Percentiles rank a stretch among this genome's conserved stretches.
phyloP scores from a whole-genome alignment of 2,113 vertebrate species.

The Lanius collurio region DNA sequence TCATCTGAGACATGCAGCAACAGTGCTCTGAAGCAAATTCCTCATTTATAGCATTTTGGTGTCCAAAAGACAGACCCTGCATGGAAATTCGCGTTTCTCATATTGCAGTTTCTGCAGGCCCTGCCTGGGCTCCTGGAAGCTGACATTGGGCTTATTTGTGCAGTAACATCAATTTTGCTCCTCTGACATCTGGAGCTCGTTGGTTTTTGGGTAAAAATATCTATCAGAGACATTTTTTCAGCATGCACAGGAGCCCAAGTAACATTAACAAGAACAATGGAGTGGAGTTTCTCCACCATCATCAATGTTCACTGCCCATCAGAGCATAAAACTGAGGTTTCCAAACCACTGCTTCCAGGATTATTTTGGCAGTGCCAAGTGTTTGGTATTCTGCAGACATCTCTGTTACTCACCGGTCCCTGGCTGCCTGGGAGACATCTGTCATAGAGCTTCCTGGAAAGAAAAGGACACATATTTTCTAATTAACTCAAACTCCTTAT shows the following conservation, averaged over 20 bases:
- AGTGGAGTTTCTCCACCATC: neutral
- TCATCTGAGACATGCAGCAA: neutral
- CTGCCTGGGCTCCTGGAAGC: neutral
- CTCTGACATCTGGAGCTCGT: neutral
- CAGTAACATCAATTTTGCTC: neutral
- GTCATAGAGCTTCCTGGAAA: neutral
- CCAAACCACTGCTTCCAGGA: neutral
- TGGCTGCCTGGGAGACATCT: neutral
- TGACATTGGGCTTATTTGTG: neutral
- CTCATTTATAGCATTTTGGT: neutral
- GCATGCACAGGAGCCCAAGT: neutral
- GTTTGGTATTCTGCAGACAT: neutral
- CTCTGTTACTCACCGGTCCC: slow-evolving; percentile 56
- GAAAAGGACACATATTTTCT: neutral
- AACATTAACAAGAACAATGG: neutral
- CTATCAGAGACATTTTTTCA: neutral
- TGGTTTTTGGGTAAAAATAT: neutral
- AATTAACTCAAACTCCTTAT: neutral
- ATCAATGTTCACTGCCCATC: neutral
- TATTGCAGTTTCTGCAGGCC: neutral
- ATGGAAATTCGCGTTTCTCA: neutral
- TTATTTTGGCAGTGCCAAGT: neutral
- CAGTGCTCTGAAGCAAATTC: neutral
- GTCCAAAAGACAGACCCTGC: neutral
- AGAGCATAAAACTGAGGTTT: neutral